phyloP scores from a whole-genome alignment of 2,113 vertebrate species.

The Taxidea taxus region DNA sequence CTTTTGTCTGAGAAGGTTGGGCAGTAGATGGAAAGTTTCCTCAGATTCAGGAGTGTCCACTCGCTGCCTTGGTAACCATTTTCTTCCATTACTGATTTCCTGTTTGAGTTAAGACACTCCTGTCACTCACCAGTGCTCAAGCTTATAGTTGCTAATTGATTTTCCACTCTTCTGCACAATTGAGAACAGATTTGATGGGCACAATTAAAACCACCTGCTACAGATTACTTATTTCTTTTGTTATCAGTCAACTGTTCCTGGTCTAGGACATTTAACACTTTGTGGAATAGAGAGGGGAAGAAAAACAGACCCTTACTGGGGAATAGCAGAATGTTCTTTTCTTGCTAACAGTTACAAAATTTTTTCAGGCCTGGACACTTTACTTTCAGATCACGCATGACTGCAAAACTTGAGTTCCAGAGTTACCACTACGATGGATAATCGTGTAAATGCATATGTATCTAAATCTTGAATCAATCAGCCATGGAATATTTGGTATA shows the following conservation, averaged over 20 bases:
- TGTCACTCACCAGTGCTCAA: conserved; percentile 51
- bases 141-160: conserved; percentile 71
- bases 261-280: conserved; percentile 62
- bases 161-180: conserved; percentile 73
- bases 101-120: conserved; percentile 37
- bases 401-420: background rate
- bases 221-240: conserved; percentile 66
- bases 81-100: conserved; percentile 52
- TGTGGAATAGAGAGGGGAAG: background rate
- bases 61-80: background rate
- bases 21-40: background rate
- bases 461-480: conserved; percentile 17
- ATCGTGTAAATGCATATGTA: background rate
- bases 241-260: conserved; percentile 4
- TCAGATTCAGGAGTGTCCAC: background rate
- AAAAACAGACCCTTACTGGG: background rate
- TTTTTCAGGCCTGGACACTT: background rate
- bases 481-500: background rate
- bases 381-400: background rate
- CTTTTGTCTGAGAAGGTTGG: conserved; percentile 18
- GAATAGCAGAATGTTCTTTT: conserved; percentile 17
- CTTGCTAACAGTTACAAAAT: background rate
- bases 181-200: conserved; percentile 65
- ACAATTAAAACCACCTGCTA: conserved; percentile 75
- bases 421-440: background rate